These are phyloP conservation scores for Macaria liturata DNA, from an alignment of 2,888 invertebrate genomes.

Conservation along the genomic window DNA sequence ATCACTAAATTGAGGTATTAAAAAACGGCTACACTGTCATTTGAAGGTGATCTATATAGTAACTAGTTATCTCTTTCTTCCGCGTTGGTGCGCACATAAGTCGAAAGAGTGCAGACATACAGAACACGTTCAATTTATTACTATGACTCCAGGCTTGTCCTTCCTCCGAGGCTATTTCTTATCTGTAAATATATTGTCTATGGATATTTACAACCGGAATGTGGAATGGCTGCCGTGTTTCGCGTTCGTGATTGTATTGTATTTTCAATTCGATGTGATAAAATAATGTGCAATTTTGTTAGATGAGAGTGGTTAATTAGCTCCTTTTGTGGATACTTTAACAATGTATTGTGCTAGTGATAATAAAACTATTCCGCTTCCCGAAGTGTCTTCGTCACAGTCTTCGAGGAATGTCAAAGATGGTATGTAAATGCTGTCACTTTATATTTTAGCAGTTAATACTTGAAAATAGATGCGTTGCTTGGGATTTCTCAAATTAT, in stretches of 20 bases:
- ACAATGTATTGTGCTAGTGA: constrained; percentile 90
- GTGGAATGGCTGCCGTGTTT: constrained; percentile 81
- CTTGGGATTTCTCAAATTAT: constrained; percentile 1
- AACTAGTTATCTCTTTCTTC: too few relatives aligned
- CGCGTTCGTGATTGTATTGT: constrained; percentile 68
- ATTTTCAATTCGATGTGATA: constrained; percentile 61
- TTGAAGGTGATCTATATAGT: too few relatives aligned
- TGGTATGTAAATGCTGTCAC: constrained; percentile 84
- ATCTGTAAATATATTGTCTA: constrained; percentile 44
- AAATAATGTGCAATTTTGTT: constrained; percentile 77
- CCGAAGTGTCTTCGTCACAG: constrained; percentile 88
- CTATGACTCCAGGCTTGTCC: too few relatives aligned
- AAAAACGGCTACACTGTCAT: too few relatives aligned
- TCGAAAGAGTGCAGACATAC: too few relatives aligned
- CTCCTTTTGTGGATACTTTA: constrained; percentile 54
- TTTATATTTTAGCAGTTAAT: constrained; percentile 30
- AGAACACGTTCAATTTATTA: too few relatives aligned
- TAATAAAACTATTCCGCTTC: constrained; percentile 87
- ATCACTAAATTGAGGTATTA: too few relatives aligned
- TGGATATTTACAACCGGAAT: constrained; percentile 82
- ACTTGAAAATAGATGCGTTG: constrained; percentile 12
- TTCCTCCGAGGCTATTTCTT: constrained; percentile 2
- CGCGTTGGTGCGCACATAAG: too few relatives aligned
- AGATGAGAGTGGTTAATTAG: constrained; percentile 83
- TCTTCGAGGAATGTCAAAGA: constrained; percentile 89